phyloP scores from a whole-genome alignment of 2,888 invertebrate genomes.

The Drosophila rellima region DNA sequence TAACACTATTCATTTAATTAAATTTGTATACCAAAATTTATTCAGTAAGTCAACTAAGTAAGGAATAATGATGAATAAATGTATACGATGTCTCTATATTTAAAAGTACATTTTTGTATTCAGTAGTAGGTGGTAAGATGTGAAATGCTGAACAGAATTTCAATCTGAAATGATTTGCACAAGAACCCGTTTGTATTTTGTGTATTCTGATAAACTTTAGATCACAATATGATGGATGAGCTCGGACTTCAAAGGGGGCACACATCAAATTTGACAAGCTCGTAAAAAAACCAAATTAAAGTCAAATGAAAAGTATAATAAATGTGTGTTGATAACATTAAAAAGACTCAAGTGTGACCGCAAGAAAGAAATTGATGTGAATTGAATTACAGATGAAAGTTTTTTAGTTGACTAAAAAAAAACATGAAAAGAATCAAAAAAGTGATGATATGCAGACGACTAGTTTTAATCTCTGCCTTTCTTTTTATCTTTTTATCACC shows the following conservation, averaged over 20 bases:
- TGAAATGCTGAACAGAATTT: background rate
- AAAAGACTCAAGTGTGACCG: background rate
- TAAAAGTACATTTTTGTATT: background rate
- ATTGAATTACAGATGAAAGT: background rate
- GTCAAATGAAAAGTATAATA: conserved; percentile 9
- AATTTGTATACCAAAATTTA: no score
- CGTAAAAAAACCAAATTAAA: conserved; percentile 1
- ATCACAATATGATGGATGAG: conserved; percentile 2
- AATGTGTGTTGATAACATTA: conserved; percentile 4
- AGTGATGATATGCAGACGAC: background rate
- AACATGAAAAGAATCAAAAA: background rate
- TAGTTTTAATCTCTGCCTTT: no score
- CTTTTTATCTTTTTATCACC: no score
- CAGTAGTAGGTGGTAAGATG: background rate
- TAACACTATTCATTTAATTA: no score
- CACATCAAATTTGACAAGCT: conserved; percentile 3
- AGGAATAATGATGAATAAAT: no score
- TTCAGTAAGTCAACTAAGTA: no score
- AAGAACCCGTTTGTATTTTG: background rate
- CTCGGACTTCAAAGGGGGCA: conserved; percentile 1
- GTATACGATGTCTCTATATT: no score
- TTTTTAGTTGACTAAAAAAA: background rate
- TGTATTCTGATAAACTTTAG: conserved; percentile 2
- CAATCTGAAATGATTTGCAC: background rate
- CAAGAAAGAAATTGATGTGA: background rate